Conservation (phyloP, 1,140 invertebrate species). For the Dendrolimus punctatus region DNA sequence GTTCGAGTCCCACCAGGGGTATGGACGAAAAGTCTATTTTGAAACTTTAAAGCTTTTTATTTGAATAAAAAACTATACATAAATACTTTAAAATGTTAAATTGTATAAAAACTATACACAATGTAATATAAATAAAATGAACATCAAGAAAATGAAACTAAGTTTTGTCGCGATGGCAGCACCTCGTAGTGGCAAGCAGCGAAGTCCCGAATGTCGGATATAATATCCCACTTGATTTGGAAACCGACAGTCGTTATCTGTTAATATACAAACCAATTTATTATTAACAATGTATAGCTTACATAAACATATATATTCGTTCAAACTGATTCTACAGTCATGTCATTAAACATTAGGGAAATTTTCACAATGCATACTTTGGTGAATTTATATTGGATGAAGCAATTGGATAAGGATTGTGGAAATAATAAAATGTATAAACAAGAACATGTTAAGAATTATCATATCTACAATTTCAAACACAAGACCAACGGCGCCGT, state of each 20-base stretch:
- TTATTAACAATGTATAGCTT: not conserved
- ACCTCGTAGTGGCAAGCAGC: slow-evolving; percentile 40
- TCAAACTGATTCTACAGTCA: too few species aligned
- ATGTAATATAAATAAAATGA: too few species aligned
- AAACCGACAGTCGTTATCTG: slow-evolving; percentile 43
- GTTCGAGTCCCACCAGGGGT: slow-evolving; percentile 43
- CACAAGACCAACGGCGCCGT: slow-evolving; percentile 59
- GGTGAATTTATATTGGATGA: too few species aligned
- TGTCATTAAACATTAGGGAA: too few species aligned
- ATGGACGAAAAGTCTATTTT: slow-evolving; percentile 10
- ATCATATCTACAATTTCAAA: too few species aligned
- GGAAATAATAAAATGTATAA: not conserved
- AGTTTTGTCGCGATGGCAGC: slow-evolving; percentile 7
- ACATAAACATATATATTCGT: too few species aligned
- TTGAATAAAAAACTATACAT: too few species aligned
- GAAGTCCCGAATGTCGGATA: slow-evolving; percentile 36
- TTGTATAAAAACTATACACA: too few species aligned
- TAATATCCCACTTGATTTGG: slow-evolving; percentile 51
- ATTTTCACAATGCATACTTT: too few species aligned
- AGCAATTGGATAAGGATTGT: not conserved
- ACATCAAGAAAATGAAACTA: too few species aligned
- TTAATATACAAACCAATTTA: slow-evolving; percentile 4
- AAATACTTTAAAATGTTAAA: too few species aligned
- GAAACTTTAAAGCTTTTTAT: not conserved
- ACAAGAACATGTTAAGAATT: slow-evolving; percentile 5